Percentiles rank a stretch among this genome's conserved stretches.
phyloP scores from a whole-genome alignment of 2,113 vertebrate species.

The Toxotes jaculatrix region DNA sequence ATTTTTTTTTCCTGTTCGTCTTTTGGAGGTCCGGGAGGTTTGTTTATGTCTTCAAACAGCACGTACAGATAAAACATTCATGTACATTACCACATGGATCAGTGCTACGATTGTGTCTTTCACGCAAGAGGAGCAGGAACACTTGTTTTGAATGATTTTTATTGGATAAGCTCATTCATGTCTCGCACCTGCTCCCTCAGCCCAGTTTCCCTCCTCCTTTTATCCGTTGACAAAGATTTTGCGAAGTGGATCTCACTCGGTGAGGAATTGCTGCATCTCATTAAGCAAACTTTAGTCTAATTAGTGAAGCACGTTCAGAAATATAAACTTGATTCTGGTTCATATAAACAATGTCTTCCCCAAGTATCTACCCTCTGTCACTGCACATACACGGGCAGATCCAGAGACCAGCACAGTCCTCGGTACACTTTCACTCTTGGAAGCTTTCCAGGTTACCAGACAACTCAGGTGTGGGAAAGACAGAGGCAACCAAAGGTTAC shows the following conservation, averaged over 20 bases:
- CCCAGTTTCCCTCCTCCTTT: slow-evolving; percentile 32
- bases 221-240: slow-evolving; percentile 34
- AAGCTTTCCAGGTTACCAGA: not conserved
- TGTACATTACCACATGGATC: slow-evolving; percentile 42
- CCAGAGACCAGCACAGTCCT: not conserved
- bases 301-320: slow-evolving; percentile 32
- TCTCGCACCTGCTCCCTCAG: slow-evolving; percentile 55
- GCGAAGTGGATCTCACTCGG: slow-evolving; percentile 38
- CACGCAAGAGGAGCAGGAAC: slow-evolving; percentile 33
- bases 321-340: slow-evolving; percentile 1
- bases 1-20: slow-evolving; percentile 23
- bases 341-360: not conserved
- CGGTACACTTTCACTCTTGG: not conserved
- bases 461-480: not conserved
- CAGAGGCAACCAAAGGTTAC: not conserved
- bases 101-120: slow-evolving; percentile 44
- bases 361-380: not conserved
- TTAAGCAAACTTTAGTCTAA: slow-evolving; percentile 26
- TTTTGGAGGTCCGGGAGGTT: slow-evolving; percentile 42
- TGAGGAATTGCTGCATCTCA: slow-evolving; percentile 22
- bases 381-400: not conserved
- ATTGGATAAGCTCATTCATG: slow-evolving; percentile 48
- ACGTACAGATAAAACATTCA: slow-evolving; percentile 52
- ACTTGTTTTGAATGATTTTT: slow-evolving; percentile 45
- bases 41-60: slow-evolving; percentile 59